phyloP scores from a whole-genome alignment of 2,797 vertebrate genomes.

The Phalloptychus januarius region DNA sequence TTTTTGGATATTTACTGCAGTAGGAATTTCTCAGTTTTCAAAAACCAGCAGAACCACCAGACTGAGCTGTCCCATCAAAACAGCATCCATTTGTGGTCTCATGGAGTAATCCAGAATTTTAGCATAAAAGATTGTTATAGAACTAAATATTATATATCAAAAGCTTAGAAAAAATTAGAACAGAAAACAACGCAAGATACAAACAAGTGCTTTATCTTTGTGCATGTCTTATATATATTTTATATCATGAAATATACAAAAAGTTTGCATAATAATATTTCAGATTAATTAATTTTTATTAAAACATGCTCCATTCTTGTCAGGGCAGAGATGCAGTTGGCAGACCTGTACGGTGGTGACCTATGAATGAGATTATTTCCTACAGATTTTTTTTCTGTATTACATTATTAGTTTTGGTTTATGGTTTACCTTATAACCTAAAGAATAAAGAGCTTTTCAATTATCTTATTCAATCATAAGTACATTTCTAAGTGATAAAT shows the following conservation, averaged over 20 bases:
- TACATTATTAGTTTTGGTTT: no score
- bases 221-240: not conserved
- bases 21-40: not conserved
- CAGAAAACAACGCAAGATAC: not conserved
- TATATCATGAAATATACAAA: not conserved
- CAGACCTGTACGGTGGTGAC: no score
- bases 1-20: not conserved
- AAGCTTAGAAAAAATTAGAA: not conserved
- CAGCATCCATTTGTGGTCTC: slow-evolving; percentile 30
- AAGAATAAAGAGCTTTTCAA: not conserved
- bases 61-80: slow-evolving; percentile 11
- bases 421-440: not conserved
- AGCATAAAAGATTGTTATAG: not conserved
- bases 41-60: not conserved
- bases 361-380: no score
- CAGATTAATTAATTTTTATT: no score
- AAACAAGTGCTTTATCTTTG: not conserved
- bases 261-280: not conserved
- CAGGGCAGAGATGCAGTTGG: not conserved
- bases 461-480: not conserved
- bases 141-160: not conserved
- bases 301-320: no score
- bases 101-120: not conserved
- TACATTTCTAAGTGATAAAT: not conserved
- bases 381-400: no score